These are phyloP conservation scores for Lophura nycthemera DNA, from an alignment of 2,113 vertebrate species.

Conservation along the genomic window DNA sequence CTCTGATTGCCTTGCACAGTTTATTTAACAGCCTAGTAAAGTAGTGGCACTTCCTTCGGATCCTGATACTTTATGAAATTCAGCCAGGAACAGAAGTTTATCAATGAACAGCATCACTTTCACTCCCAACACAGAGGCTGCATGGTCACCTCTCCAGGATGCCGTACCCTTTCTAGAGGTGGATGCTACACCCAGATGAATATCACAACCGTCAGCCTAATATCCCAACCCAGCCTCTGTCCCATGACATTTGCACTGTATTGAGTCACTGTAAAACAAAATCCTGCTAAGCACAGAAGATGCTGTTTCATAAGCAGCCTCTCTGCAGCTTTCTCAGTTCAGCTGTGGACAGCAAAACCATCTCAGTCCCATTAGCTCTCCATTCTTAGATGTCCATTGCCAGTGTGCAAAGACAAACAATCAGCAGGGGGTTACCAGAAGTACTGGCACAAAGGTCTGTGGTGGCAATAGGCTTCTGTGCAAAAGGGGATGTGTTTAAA, in stretches of 20 bases:
- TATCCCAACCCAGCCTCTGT: neutral
- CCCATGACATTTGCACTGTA: neutral
- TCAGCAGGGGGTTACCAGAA: neutral
- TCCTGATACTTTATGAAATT: neutral
- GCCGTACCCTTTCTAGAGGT: neutral
- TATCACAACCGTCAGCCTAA: neutral
- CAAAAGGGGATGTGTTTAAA: neutral
- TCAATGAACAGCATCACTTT: neutral
- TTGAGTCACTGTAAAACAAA: neutral
- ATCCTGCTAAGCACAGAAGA: neutral
- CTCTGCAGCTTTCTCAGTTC: neutral
- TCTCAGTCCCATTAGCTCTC: neutral
- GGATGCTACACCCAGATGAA: neutral
- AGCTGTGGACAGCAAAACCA: neutral
- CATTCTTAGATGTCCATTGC: neutral
- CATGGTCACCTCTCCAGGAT: neutral
- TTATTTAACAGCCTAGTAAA: neutral
- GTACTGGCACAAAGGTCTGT: neutral
- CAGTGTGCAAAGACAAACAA: neutral
- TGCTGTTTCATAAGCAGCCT: neutral
- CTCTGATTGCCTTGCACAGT: accelerated
- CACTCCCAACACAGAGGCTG: neutral
- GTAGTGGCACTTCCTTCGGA: neutral
- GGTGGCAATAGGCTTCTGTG: neutral
- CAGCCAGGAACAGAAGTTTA: neutral